A percentile compares a stretch with the other conserved stretches of the same genome.
These are phyloP conservation scores for Pangasius mekongensis DNA, from an alignment of 2,797 vertebrate genomes.

Conservation along the genomic window DNA sequence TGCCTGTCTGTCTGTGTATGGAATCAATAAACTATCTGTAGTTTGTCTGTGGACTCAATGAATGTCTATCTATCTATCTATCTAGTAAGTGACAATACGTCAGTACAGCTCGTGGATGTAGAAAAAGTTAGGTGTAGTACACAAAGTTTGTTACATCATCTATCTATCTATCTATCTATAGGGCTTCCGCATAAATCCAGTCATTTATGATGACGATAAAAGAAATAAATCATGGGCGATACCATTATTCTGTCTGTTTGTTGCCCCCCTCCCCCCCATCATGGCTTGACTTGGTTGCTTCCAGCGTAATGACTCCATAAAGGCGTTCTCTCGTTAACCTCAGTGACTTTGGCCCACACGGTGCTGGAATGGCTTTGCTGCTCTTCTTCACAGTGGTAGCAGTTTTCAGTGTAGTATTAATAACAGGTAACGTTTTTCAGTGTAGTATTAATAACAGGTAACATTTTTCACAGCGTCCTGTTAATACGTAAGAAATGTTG, in stretches of 20 bases:
- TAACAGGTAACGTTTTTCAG: slow-evolving; percentile 22
- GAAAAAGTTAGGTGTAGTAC: neutral
- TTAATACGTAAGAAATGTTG: neutral
- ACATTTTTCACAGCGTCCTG: neutral
- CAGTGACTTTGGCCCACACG: slow-evolving; percentile 18
- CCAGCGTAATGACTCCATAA: neutral
- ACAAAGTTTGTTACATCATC: neutral
- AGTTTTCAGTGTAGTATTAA: slow-evolving; percentile 13
- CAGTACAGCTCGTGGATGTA: neutral
- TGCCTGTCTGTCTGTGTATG: neutral
- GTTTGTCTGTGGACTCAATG: too few species aligned
- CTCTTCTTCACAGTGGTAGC: neutral
- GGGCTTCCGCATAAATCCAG: neutral
- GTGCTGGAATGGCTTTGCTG: slow-evolving; percentile 40
- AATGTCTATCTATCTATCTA: neutral
- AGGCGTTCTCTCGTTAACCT: neutral
- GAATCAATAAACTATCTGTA: too few species aligned
- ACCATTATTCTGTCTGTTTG: neutral
- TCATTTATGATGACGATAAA: neutral
- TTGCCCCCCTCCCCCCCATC: too few species aligned
- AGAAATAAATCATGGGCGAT: neutral
- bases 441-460: slow-evolving; percentile 8
- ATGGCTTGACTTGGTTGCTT: neutral
- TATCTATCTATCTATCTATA: slow-evolving; percentile 8
- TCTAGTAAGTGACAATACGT: neutral